Conservation (phyloP, 2,113 vertebrate species). For the Rhineura floridana region DNA sequence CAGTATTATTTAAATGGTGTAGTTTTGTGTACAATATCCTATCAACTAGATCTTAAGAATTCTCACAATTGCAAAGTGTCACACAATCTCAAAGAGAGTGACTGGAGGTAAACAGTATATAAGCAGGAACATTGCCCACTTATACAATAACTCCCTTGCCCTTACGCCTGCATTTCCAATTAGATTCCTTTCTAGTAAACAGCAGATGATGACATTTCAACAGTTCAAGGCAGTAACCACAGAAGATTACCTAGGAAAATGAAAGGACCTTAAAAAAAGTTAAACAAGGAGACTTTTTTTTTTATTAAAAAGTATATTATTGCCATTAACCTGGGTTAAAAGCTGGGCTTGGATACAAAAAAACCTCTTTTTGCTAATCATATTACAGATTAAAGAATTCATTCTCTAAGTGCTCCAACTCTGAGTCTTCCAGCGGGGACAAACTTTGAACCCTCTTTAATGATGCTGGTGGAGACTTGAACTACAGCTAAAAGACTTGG, state of each 20-base stretch:
- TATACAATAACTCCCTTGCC: conserved; percentile 26
- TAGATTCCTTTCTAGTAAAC: conserved; percentile 35
- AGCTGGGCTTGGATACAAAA: conserved; percentile 52
- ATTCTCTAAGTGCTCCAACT: conserved; percentile 72
- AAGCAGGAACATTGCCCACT: conserved; percentile 33
- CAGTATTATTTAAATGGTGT: conserved; percentile 20
- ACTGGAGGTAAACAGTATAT: conserved; percentile 11
- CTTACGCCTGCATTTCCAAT: conserved; percentile 24
- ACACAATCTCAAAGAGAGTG: conserved; percentile 40
- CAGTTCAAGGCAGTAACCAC: conserved; percentile 41
- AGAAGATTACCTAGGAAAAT: conserved; percentile 37
- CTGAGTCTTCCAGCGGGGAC: conserved; percentile 62
- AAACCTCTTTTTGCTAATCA: conserved; percentile 58
- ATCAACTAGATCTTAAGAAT: conserved; percentile 37
- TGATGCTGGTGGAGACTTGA: conserved; percentile 65
- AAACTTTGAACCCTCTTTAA: conserved; percentile 73
- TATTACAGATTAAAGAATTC: conserved; percentile 73
- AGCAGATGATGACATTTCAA: conserved; percentile 38
- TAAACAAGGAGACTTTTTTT: conserved; percentile 11
- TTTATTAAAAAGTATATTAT: conserved; percentile 63
- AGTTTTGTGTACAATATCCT: conserved; percentile 36
- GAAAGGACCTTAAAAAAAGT: conserved; percentile 31
- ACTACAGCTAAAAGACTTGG: conserved; percentile 72
- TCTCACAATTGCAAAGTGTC: conserved; percentile 38
- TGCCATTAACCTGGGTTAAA: conserved; percentile 65